Conservation (phyloP, 2,888 invertebrate species). For the Scaptomyza tumidula region DNA sequence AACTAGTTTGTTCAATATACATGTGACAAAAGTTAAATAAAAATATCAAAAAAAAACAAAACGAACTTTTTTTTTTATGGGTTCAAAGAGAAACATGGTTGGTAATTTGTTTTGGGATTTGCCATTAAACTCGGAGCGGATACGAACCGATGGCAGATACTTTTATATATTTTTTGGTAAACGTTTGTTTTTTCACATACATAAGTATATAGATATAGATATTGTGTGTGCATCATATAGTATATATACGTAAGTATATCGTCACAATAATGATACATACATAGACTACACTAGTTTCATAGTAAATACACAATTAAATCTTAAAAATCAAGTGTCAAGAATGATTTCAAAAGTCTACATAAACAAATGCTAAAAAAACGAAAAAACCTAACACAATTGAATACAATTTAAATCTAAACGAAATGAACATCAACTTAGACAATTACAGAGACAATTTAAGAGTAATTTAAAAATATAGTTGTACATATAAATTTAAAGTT, state of each 20-base stretch:
- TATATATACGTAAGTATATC: background rate
- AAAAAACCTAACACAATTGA: conserved; percentile 12
- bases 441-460: conserved; percentile 13
- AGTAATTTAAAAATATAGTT: conserved; percentile 10
- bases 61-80: background rate
- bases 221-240: background rate
- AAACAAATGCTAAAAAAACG: conserved; percentile 51
- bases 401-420: conserved; percentile 10
- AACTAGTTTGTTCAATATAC: background rate
- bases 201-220: conserved; percentile 9
- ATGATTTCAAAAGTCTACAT: conserved; percentile 35
- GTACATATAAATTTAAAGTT: conserved; percentile 1
- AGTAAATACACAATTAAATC: conserved; percentile 21
- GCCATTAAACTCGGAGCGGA: conserved; percentile 18
- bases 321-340: conserved; percentile 26
- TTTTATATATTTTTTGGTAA: conserved; percentile 54
- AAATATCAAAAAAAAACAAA: background rate
- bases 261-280: background rate
- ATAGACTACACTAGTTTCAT: conserved; percentile 19
- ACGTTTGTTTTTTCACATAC: conserved; percentile 27
- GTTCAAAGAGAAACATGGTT: background rate
- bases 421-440: conserved; percentile 19
- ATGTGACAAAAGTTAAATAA: background rate
- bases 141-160: conserved; percentile 28
- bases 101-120: conserved; percentile 17